Conservation (phyloP, 2,888 invertebrate species). For the Lasioglossum leucozonium region DNA sequence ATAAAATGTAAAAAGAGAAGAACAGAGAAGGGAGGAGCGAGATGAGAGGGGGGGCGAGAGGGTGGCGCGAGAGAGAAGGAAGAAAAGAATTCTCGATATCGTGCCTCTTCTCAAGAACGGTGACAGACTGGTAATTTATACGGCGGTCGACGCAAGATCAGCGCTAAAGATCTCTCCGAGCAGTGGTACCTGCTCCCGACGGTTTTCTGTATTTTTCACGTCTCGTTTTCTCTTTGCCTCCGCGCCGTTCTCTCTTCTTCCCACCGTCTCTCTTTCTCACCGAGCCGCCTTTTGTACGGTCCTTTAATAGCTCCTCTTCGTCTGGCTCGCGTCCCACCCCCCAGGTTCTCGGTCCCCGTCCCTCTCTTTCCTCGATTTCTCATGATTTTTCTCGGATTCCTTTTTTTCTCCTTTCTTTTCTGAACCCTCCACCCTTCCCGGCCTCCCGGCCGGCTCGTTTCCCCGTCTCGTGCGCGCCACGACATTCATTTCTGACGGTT, state of each 20-base stretch:
- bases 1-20: neutral
- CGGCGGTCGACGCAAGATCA: constrained; percentile 67
- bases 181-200: constrained; percentile 72
- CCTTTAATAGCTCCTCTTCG: constrained; percentile 32
- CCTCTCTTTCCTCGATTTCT: constrained; percentile 37
- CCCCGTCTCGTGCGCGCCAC: constrained; percentile 29
- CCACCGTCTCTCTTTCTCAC: neutral
- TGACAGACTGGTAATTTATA: constrained; percentile 75
- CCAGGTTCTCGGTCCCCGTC: neutral
- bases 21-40: neutral
- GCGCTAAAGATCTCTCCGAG: constrained; percentile 71
- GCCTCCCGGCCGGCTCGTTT: neutral
- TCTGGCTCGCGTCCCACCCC: neutral
- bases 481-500: constrained; percentile 58
- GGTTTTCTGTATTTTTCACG: constrained; percentile 75
- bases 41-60: constrained; percentile 6
- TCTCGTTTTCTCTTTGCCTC: constrained; percentile 55
- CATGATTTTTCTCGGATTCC: constrained; percentile 41
- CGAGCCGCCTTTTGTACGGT: constrained; percentile 14
- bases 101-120: constrained; percentile 66
- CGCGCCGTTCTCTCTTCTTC: constrained; percentile 17
- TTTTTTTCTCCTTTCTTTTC: constrained; percentile 14
- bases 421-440: neutral
- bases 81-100: constrained; percentile 64
- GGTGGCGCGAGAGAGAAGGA: constrained; percentile 31